phyloP scores from a whole-genome alignment of 2,888 invertebrate genomes.

The Lissocephala sabroskyi region DNA sequence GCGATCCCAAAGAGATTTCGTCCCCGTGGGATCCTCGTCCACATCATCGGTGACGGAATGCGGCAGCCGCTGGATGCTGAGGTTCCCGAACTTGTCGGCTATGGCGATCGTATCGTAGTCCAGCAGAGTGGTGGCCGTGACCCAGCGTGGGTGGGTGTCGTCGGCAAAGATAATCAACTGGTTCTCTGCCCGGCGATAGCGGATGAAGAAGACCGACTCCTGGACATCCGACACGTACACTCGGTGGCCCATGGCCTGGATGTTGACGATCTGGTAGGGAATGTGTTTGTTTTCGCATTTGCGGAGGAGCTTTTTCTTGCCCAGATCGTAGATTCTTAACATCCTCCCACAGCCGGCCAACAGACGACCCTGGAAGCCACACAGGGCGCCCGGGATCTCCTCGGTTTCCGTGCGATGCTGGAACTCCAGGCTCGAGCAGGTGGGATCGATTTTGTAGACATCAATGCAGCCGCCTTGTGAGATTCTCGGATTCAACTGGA shows the following conservation, averaged over 20 bases:
- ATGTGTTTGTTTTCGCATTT: constrained; percentile 99
- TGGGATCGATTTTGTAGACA: constrained; percentile 81
- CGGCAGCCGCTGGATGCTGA: constrained; percentile 91
- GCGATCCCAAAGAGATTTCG: constrained; percentile 96
- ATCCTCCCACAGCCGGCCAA: constrained; percentile 94
- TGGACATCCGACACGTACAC: constrained; percentile 97
- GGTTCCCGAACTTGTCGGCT: constrained; percentile 98
- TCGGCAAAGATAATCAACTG: constrained; percentile 98
- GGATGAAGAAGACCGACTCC: constrained; percentile 96
- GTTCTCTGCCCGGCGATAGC: constrained; percentile 96
- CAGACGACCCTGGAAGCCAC: constrained; percentile 91
- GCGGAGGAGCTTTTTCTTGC: constrained; percentile 94
- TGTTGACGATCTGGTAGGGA: constrained; percentile 93
- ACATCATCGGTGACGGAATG: constrained; percentile 96
- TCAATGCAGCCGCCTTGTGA: constrained; percentile 88
- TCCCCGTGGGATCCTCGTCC: constrained; percentile 99
- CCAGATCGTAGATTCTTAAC: constrained; percentile 95
- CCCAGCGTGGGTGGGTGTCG: constrained; percentile 97
- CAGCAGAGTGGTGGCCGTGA: constrained; percentile 91
- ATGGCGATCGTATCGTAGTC: constrained; percentile 98
- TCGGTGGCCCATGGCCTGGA: constrained; percentile 94
- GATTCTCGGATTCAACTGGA: constrained; percentile 89
- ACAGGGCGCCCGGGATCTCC: constrained; percentile 91
- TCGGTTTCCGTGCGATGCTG: constrained; percentile 95
- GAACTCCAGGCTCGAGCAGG: constrained; percentile 89